Evolutionary conservation across 1,140 invertebrate species (phyloP).

Genomic region (Thalassaphorura encarpata): DNA sequence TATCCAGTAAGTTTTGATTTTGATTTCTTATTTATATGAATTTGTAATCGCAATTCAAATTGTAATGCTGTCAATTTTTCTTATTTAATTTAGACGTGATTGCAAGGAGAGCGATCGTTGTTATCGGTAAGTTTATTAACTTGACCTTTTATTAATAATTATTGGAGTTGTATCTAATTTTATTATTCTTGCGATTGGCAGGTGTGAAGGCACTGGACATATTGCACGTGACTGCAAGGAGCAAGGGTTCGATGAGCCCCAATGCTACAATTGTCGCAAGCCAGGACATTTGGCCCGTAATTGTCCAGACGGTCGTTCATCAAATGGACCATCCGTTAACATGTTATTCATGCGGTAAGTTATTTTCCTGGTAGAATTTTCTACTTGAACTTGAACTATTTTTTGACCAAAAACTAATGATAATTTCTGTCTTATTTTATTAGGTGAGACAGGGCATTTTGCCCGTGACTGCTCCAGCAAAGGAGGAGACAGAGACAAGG

Average conservation of each 20-base stretch:
- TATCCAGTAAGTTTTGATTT: conserved; percentile 6
- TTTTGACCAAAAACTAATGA: not conserved
- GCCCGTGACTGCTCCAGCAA: conserved; percentile 58
- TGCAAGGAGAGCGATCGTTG: conserved; percentile 49
- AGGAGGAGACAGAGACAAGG: not conserved
- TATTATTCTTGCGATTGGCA: not conserved
- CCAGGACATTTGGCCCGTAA: conserved; percentile 78
- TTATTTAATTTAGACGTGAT: conserved; percentile 39
- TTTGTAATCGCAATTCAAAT: not conserved
- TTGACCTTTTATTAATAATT: conserved; percentile 61
- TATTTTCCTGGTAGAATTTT: not conserved
- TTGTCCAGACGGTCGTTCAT: conserved; percentile 54
- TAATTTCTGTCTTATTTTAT: not conserved
- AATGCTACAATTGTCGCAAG: conserved; percentile 81
- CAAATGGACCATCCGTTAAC: conserved; percentile 12
- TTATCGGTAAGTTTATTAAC: conserved; percentile 92
- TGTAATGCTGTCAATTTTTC: not conserved
- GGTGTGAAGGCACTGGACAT: conserved; percentile 57
- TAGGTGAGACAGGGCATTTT: conserved; percentile 58
- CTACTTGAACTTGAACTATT: not conserved
- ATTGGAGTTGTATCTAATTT: not conserved
- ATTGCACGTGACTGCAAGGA: conserved; percentile 81
- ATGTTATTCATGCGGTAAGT: conserved; percentile 30
- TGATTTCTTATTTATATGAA: not conserved
- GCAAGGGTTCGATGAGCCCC: conserved; percentile 37